phyloP scores from a whole-genome alignment of 2,113 vertebrate genomes.

The Montifringilla adamsi region DNA sequence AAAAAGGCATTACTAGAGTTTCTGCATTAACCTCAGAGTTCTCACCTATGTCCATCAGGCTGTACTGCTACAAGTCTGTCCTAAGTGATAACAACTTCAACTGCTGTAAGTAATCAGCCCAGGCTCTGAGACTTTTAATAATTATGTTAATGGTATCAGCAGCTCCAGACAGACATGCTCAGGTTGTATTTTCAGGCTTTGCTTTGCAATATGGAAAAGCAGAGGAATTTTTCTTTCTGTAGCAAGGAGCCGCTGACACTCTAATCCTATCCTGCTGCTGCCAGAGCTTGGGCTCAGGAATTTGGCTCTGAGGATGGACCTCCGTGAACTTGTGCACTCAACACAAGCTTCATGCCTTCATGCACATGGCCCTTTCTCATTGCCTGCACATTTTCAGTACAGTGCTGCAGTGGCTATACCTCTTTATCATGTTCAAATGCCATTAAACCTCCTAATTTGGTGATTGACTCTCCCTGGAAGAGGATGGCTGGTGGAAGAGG shows the following conservation, averaged over 20 bases:
- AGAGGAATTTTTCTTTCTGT: neutral
- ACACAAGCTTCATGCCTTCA: neutral
- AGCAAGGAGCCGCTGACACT: neutral
- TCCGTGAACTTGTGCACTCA: neutral
- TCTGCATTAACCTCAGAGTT: neutral
- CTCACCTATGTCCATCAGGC: neutral
- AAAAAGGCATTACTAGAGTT: neutral
- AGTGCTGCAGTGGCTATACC: neutral
- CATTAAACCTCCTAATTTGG: neutral
- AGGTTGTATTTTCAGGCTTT: neutral
- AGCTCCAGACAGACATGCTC: neutral
- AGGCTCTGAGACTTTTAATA: neutral
- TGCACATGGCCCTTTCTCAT: neutral
- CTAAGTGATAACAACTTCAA: neutral
- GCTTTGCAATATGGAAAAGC: neutral
- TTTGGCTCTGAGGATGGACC: neutral
- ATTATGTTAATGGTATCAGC: neutral
- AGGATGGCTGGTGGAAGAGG: neutral
- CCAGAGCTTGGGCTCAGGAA: rapidly evolving
- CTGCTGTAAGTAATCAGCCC: neutral
- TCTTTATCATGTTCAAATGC: neutral
- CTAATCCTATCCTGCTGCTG: neutral
- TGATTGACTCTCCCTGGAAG: neutral
- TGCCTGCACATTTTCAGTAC: neutral
- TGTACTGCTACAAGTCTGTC: neutral